Conservation (phyloP, 1,140 invertebrate species). For the Cryptotermes secundus region DNA sequence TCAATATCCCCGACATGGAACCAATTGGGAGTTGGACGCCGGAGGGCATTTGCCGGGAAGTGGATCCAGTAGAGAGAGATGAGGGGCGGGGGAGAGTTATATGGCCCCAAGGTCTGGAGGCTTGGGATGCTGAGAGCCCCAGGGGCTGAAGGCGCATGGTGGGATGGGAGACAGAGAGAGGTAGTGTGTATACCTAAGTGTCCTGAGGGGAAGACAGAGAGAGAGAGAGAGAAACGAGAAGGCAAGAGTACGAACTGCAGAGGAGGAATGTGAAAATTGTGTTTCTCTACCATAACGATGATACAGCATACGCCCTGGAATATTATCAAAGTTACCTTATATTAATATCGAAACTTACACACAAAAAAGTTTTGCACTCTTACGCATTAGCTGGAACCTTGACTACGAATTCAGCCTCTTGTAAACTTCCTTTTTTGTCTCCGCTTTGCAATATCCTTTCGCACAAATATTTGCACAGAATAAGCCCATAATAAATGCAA, state of each 20-base stretch:
- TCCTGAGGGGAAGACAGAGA: conserved; percentile 7
- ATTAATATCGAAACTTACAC: not conserved
- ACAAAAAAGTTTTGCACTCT: not conserved
- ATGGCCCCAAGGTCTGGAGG: conserved; percentile 15
- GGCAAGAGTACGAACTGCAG: too few relatives aligned
- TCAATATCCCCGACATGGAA: conserved; percentile 55
- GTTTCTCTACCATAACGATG: conserved; percentile 20
- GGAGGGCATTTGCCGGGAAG: conserved; percentile 29
- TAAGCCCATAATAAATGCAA: not conserved
- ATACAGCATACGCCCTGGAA: not conserved
- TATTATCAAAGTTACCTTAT: conserved; percentile 4
- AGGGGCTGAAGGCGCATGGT: conserved; percentile 30
- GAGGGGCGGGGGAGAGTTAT: conserved; percentile 27
- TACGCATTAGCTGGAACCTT: not conserved
- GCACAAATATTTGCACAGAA: not conserved
- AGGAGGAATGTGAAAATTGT: conserved; percentile 32
- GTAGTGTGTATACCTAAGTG: conserved; percentile 23
- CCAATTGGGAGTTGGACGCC: conserved; percentile 40
- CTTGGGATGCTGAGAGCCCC: conserved; percentile 29
- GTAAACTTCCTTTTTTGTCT: not conserved
- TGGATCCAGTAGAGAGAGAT: conserved; percentile 35
- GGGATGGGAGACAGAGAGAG: conserved; percentile 34
- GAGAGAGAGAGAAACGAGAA: too few relatives aligned
- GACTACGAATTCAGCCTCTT: not conserved
- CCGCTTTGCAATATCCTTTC: not conserved